phyloP scores from a whole-genome alignment of 1,140 invertebrate species.

The Caenorhabditis inopinata region DNA sequence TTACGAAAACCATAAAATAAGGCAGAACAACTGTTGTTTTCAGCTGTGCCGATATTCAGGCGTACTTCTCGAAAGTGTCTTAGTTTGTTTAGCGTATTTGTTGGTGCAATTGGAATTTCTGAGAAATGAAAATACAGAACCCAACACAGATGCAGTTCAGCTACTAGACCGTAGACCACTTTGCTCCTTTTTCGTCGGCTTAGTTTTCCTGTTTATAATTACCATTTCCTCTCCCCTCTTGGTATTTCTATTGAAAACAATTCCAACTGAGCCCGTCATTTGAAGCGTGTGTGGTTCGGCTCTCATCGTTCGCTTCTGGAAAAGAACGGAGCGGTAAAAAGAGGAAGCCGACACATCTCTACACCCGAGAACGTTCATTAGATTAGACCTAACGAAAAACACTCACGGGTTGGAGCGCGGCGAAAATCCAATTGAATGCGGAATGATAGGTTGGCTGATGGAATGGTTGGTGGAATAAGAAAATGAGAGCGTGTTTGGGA shows the following conservation, averaged over 20 bases:
- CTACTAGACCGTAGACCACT: too few relatives aligned
- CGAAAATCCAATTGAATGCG: not conserved
- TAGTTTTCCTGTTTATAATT: not conserved
- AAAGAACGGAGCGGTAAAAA: not conserved
- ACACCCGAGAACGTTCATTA: not conserved
- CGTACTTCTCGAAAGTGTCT: too few relatives aligned
- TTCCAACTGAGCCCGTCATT: not conserved
- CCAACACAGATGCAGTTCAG: too few relatives aligned
- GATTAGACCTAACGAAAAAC: not conserved
- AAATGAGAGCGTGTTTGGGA: not conserved
- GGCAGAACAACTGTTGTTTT: too few relatives aligned
- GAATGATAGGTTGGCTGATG: too few relatives aligned
- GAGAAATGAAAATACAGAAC: too few relatives aligned
- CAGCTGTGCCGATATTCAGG: too few relatives aligned
- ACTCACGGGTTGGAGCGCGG: not conserved
- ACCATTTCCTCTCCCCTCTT: not conserved
- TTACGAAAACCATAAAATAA: too few relatives aligned
- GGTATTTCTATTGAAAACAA: not conserved
- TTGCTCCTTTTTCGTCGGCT: not conserved
- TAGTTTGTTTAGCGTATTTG: too few relatives aligned
- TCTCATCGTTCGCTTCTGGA: not conserved
- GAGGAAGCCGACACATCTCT: too few relatives aligned
- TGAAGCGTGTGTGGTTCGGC: not conserved
- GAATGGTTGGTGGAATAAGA: conserved; percentile 1
- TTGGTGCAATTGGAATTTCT: too few relatives aligned